Conservation (phyloP, 2,113 vertebrate species). For the Pungitius pungitius region DNA sequence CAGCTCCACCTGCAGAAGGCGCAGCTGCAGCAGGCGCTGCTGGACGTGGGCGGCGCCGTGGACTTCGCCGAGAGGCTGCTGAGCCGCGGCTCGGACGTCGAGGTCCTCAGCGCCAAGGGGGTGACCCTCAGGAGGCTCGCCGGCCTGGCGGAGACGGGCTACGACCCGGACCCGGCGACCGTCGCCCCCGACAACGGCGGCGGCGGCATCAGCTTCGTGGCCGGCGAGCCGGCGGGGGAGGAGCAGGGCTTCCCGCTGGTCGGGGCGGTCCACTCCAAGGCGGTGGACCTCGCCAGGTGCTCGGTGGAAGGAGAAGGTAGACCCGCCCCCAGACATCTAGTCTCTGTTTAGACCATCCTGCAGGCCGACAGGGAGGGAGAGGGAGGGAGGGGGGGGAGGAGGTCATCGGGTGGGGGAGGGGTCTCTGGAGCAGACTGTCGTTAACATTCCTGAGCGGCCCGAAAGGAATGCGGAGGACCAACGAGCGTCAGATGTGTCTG, state of each 20-base stretch:
- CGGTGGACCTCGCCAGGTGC: constrained; percentile 85
- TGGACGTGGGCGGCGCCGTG: constrained; percentile 83
- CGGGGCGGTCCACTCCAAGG: constrained; percentile 82
- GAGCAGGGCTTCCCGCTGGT: constrained; percentile 86
- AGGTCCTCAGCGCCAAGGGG: constrained; percentile 87
- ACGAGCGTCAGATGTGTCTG: no score
- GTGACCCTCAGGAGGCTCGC: constrained; percentile 84
- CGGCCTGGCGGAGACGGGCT: constrained; percentile 76
- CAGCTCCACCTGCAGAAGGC: constrained; percentile 87
- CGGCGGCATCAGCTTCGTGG: constrained; percentile 82
- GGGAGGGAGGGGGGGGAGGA: not conserved
- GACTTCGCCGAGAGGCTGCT: constrained; percentile 88
- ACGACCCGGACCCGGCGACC: constrained; percentile 52
- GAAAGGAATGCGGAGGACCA: no score
- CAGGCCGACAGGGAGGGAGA: not conserved
- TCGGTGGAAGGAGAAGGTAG: constrained; percentile 88
- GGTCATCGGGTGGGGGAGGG: not conserved
- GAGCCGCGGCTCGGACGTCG: constrained; percentile 82
- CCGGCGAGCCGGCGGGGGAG: constrained; percentile 82
- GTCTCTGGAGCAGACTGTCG: no score
- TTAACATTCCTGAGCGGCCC: no score
- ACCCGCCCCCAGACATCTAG: no score
- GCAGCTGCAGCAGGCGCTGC: constrained; percentile 88
- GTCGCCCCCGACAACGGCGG: constrained; percentile 73
- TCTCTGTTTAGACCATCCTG: not conserved